These are phyloP conservation scores for Coenonympha glycerion DNA, from an alignment of 2,888 invertebrate genomes.

Conservation along the genomic window DNA sequence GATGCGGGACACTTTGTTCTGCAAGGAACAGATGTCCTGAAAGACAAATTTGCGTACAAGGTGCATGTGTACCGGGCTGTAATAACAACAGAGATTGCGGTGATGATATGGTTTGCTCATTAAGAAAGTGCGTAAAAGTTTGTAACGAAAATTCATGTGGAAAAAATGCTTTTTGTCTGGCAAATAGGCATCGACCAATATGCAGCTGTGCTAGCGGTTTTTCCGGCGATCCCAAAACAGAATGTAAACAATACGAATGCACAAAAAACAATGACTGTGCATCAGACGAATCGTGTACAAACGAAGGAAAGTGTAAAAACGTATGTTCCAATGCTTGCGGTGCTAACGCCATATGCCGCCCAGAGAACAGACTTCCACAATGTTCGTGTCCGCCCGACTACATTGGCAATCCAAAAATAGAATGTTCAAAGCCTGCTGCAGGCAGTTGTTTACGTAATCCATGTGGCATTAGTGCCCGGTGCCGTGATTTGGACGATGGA, in stretches of 20 bases:
- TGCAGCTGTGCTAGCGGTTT: slow-evolving; percentile 92
- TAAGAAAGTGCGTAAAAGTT: slow-evolving; percentile 80
- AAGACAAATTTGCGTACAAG: slow-evolving; percentile 84
- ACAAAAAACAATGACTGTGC: slow-evolving; percentile 85
- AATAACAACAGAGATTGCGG: slow-evolving; percentile 86
- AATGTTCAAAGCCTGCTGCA: slow-evolving; percentile 82
- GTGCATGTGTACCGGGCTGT: slow-evolving; percentile 87
- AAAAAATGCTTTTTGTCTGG: slow-evolving; percentile 85
- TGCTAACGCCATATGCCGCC: slow-evolving; percentile 88
- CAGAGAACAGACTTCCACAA: slow-evolving; percentile 83
- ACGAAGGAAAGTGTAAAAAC: slow-evolving; percentile 83
- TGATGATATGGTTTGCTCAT: slow-evolving; percentile 82
- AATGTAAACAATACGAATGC: slow-evolving; percentile 87
- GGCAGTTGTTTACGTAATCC: slow-evolving; percentile 87
- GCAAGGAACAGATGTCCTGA: slow-evolving; percentile 81
- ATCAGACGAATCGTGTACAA: slow-evolving; percentile 83
- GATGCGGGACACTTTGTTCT: slow-evolving; percentile 84
- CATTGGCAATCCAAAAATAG: slow-evolving; percentile 85
- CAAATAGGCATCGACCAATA: slow-evolving; percentile 86
- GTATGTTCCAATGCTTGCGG: slow-evolving; percentile 89
- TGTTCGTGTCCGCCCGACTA: slow-evolving; percentile 89
- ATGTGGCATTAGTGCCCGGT: slow-evolving; percentile 89
- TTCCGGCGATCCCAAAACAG: slow-evolving; percentile 85
- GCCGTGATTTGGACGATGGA: slow-evolving; percentile 83
- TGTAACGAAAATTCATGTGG: slow-evolving; percentile 85